A percentile compares a stretch with the other conserved stretches of the same genome.
phyloP scores from a whole-genome alignment of 2,888 invertebrate species.

The Archips xylosteana region DNA sequence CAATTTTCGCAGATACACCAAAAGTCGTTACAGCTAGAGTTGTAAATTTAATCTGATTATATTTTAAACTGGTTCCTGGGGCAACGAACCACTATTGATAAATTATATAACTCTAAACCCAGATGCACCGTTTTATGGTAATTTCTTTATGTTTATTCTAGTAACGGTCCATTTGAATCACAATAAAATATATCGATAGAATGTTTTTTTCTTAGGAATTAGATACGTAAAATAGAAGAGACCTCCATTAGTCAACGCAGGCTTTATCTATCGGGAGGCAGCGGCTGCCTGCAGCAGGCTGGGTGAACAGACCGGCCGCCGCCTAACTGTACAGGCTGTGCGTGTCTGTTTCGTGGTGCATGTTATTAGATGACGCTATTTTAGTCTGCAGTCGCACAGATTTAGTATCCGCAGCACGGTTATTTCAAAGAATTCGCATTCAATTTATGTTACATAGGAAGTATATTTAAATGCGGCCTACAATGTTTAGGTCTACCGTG shows the following conservation, averaged over 20 bases:
- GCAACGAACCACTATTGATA: conserved; percentile 60
- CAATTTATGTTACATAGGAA: conserved; percentile 84
- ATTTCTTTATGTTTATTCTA: conserved; percentile 33
- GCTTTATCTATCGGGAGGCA: not conserved
- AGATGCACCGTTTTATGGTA: conserved; percentile 45
- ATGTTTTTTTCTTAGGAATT: conserved; percentile 1
- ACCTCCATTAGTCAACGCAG: conserved; percentile 7
- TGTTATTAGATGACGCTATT: conserved; percentile 78
- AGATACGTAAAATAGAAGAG: not conserved
- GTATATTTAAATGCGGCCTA: conserved; percentile 84
- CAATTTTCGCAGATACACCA: conserved; percentile 35
- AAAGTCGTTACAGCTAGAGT: conserved; percentile 33
- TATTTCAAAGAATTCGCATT: conserved; percentile 80
- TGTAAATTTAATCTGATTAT: conserved; percentile 26
- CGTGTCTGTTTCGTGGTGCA: conserved; percentile 65
- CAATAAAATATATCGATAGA: conserved; percentile 18
- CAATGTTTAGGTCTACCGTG: conserved; percentile 82
- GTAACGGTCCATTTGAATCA: conserved; percentile 35
- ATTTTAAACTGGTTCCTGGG: conserved; percentile 58
- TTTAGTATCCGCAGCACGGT: conserved; percentile 80
- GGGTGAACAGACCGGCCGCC: conserved; percentile 50
- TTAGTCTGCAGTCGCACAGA: conserved; percentile 62
- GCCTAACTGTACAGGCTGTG: conserved; percentile 65
- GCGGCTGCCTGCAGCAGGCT: conserved; percentile 36
- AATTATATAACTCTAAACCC: conserved; percentile 49